Conservation (phyloP, 1,140 invertebrate genomes). For the Pinna nobilis region DNA sequence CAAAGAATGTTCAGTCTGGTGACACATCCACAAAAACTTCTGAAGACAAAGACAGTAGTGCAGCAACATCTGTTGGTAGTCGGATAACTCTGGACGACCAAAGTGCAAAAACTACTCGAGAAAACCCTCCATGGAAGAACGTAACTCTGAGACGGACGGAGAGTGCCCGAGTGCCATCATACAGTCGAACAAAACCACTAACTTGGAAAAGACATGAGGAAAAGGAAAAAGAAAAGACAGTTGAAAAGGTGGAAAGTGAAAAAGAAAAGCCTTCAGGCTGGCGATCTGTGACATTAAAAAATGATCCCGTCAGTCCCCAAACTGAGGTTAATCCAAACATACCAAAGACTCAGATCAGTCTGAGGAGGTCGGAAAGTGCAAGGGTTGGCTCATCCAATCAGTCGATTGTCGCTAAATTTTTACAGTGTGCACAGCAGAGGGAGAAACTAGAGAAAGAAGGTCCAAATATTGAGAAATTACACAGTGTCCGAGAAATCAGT, state of each 20-base stretch:
- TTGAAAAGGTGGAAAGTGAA: background rate
- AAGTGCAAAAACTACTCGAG: background rate
- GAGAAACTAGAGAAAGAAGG: background rate
- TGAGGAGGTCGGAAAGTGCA: slow-evolving; percentile 31
- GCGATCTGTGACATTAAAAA: background rate
- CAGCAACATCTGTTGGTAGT: no score
- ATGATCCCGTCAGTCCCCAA: background rate
- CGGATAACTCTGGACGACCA: no score
- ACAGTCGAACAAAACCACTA: slow-evolving; percentile 4
- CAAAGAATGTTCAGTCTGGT: no score
- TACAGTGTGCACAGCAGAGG: background rate
- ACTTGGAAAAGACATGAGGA: slow-evolving; percentile 12
- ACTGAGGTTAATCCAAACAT: background rate
- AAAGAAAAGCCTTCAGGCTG: slow-evolving; percentile 20
- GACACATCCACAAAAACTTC: no score
- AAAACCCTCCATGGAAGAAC: slow-evolving; percentile 46
- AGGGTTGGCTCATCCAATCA: background rate
- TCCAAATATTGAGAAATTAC: slow-evolving; percentile 2
- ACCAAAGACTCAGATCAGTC: slow-evolving; percentile 2
- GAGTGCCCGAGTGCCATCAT: slow-evolving; percentile 33
- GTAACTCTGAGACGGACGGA: slow-evolving; percentile 35
- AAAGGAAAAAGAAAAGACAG: slow-evolving; percentile 10
- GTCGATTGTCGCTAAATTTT: background rate
- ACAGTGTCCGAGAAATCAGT: background rate
- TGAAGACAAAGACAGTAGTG: no score